Percentiles rank a stretch among this genome's conserved stretches.
Conservation (phyloP, 2,888 invertebrate genomes). For the Bimastos eiseni region DNA sequence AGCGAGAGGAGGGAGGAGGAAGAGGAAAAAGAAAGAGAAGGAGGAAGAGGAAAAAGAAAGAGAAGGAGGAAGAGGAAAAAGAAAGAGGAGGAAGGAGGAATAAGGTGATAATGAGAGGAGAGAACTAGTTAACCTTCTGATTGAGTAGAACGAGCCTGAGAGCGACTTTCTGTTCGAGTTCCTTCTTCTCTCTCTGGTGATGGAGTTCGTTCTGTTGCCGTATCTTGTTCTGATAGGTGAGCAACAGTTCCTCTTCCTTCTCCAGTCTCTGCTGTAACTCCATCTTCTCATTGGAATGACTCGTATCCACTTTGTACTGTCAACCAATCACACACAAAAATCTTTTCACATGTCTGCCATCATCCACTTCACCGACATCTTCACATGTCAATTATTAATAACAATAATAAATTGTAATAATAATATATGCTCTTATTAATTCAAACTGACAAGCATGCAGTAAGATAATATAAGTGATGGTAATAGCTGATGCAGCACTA, state of each 20-base stretch:
- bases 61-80: not conserved
- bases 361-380: not conserved
- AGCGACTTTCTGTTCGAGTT: slow-evolving; percentile 68
- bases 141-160: slow-evolving; percentile 29
- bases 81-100: not conserved
- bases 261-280: slow-evolving; percentile 19
- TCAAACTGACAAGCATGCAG: no score
- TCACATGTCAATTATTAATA: not conserved
- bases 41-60: no score
- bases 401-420: no score
- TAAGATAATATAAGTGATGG: no score
- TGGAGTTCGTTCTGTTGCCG: slow-evolving; percentile 85
- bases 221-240: slow-evolving; percentile 69
- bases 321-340: not conserved
- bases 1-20: not conserved
- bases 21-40: not conserved
- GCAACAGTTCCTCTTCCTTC: slow-evolving; percentile 19
- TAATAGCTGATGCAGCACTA: no score
- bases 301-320: slow-evolving; percentile 7
- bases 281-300: slow-evolving; percentile 16
- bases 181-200: slow-evolving; percentile 69
- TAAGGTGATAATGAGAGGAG: not conserved
- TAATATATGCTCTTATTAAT: no score
- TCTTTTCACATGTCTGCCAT: not conserved
- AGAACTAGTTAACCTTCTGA: slow-evolving; percentile 22